Base-by-base conservation (phyloP, 1,140 invertebrate genomes). In the Drosophila guanche region DNA sequence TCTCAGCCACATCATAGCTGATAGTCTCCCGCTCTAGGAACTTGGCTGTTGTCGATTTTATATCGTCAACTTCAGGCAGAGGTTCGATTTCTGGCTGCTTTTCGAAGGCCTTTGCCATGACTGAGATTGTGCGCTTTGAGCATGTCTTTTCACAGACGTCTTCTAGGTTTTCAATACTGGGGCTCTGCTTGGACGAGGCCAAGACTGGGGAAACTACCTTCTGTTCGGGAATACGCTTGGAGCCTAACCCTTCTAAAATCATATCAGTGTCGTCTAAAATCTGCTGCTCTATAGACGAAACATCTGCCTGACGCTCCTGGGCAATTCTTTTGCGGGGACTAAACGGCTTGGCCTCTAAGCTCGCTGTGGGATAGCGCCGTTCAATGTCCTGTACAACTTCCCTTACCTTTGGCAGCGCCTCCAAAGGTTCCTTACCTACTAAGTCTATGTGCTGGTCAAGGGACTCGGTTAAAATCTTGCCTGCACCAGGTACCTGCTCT, bases 371-470 rank as follows among this genome's bases (percentile, higher is more conserved):
- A 47, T 80, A 81, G 29, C 62, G 76, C 5, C 86, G 71, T 72
- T 90, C 89, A 56, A 90, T 78, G 20, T 83, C 69, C 56, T 90
- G 57, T 29, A 90, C 85, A 37, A 88, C 76, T 56, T 88, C 74
- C 43, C 67, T 90, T 8, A 90, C 89, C 16, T 63, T 88, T 51
- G 83, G 84, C 50, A 81, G 78, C 41, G 42, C 52, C 33, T 77
- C 81, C 14, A 60, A 51, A 40, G 51, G 51, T 45, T 83, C 57
- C 75, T 76, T 88, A 88, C 33, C 56, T 43, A 69, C 75, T 88
- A 89, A 61, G 43, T 83, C 75, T 76, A 61, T 65, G 52, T 72
- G 66, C 54, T 79, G 45, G 25, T 54, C 67, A 78, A 83, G 66
- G 53, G 52, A 63, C 65, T 66, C 65, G 45, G 56, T 69, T 81